phyloP scores from a whole-genome alignment of 1,140 invertebrate species.

The Stenopsyche tienmushanensis region DNA sequence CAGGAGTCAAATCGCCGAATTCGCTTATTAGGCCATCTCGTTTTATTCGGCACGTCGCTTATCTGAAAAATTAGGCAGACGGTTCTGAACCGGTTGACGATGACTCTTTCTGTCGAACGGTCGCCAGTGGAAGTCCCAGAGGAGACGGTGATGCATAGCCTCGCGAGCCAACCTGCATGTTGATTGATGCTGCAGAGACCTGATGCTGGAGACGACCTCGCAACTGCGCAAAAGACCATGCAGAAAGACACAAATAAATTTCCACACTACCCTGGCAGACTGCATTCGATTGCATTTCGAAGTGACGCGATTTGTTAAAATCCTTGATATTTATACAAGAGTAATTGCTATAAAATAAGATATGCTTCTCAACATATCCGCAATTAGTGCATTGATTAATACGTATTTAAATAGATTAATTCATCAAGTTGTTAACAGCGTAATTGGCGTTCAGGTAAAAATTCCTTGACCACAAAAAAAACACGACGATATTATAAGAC shows the following conservation, averaged over 20 bases:
- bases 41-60: not conserved
- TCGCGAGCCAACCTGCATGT: not conserved
- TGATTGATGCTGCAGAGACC: slow-evolving; percentile 15
- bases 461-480: too few relatives aligned
- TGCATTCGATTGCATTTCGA: too few relatives aligned
- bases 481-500: too few relatives aligned
- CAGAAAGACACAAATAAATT: slow-evolving; percentile 9
- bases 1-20: too few relatives aligned
- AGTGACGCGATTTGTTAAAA: not conserved
- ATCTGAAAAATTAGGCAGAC: slow-evolving; percentile 5
- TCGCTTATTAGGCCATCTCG: too few relatives aligned
- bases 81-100: slow-evolving; percentile 5
- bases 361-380: too few relatives aligned
- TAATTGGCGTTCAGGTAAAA: too few relatives aligned
- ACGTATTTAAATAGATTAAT: too few relatives aligned
- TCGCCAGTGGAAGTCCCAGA: not conserved
- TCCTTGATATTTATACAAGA: not conserved
- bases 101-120: slow-evolving; percentile 20
- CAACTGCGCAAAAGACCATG: not conserved
- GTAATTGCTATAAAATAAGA: not conserved
- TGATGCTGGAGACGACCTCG: not conserved
- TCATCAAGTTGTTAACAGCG: too few relatives aligned
- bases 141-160: not conserved
- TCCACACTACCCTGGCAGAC: not conserved
- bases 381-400: too few relatives aligned